phyloP scores from a whole-genome alignment of 2,797 vertebrate genomes.

The Gorsachius magnificus region DNA sequence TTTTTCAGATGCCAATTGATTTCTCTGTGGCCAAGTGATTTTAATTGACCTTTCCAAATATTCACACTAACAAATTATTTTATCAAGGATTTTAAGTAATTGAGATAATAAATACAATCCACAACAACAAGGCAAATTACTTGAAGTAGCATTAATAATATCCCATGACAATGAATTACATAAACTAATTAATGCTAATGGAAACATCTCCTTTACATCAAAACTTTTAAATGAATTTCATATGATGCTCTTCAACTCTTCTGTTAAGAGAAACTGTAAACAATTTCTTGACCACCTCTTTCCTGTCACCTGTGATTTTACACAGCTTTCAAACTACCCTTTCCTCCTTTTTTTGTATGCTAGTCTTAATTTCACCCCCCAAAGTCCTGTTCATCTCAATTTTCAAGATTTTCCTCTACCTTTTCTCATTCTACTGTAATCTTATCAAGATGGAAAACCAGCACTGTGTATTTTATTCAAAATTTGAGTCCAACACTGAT shows the following conservation, averaged over 20 bases:
- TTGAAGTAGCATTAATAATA: background rate
- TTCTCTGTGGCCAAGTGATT: conserved; percentile 52
- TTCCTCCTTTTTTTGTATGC: background rate
- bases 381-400: background rate
- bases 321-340: background rate
- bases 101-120: conserved; percentile 24
- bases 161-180: background rate
- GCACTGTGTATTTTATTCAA: background rate
- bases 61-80: conserved; percentile 19
- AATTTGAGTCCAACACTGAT: background rate
- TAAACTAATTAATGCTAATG: background rate
- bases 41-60: conserved; percentile 38
- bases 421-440: background rate
- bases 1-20: background rate
- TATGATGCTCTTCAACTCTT: background rate
- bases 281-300: background rate
- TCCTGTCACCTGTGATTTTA: background rate
- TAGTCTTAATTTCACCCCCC: background rate
- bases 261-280: background rate
- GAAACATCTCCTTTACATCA: background rate
- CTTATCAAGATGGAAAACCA: background rate
- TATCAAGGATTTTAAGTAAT: background rate
- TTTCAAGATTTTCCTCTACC: background rate
- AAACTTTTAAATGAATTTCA: background rate
- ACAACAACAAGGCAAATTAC: background rate